phyloP scores from a whole-genome alignment of 2,797 vertebrate genomes.

The Vireo griseus region DNA sequence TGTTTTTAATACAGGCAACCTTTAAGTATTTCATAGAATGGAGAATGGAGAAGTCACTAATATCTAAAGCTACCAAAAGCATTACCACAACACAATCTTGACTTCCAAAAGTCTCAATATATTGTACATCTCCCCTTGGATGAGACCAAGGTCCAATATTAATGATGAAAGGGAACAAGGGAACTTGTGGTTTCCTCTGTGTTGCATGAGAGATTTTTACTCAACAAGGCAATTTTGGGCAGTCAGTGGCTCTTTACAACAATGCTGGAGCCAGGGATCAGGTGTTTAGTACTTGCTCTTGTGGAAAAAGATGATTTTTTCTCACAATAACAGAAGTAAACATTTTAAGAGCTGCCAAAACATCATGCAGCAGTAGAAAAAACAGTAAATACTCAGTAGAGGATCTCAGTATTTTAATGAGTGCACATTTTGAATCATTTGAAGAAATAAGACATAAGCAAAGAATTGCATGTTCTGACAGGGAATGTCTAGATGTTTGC shows the following conservation, averaged over 20 bases:
- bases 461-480: neutral
- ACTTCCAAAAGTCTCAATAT: neutral
- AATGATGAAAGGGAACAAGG: neutral
- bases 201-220: neutral
- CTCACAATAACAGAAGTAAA: neutral
- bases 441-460: neutral
- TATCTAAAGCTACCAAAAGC: neutral
- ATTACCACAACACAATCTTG: neutral
- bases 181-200: neutral
- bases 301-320: neutral
- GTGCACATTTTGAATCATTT: constrained; percentile 3
- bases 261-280: neutral
- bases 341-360: neutral
- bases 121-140: neutral
- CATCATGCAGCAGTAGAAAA: neutral
- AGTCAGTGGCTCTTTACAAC: neutral
- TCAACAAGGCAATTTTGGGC: neutral
- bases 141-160: neutral
- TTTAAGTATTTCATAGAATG: neutral
- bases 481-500: neutral
- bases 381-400: constrained; percentile 5
- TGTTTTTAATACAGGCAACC: neutral
- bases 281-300: neutral
- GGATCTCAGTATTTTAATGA: neutral
- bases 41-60: neutral